Evolutionary conservation across 2,113 vertebrate genomes (phyloP), one percentile per base, ranked within the genome.

Genomic region (Pygoscelis antarcticus): DNA sequence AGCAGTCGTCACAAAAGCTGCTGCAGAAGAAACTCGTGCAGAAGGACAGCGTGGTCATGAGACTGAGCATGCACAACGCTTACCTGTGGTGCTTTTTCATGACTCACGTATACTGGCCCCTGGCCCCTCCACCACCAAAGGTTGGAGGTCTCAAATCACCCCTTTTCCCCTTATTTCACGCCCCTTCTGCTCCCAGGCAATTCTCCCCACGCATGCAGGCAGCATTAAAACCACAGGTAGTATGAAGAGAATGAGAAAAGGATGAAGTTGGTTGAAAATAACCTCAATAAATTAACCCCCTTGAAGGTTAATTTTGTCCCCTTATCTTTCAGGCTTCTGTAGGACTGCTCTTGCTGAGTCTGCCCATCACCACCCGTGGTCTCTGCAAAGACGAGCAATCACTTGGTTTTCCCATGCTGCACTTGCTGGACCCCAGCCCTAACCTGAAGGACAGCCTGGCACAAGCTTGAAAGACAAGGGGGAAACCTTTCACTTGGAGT

Each of bases 61-160:
- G 44, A 16, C 32, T 0, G 0, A 79, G 38, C 0, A 1, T 17
- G 42, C 18, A 12, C 40, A 3, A 9, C 0, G 17, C 26, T 62
- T 9, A 6, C 5, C 57, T 49, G 60, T 5, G 0, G 36, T 2
- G 54, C 12, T 46, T 13, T 8, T 32, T 30, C 29, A 0, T 3
- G n/a, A 22, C 57, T 47, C 57, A 27, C 27, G 15, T 12, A 10
- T 46, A 7, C 10, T 3, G 42, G 44, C 10, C 21, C 38, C 42
- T 44, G 51, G 10, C 38, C 78, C 14, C 16, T 62, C 20, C 26
- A 23, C 38, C 61, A 16, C 15, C 22, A 32, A 55, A 40, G 42
- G 23, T 38, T 40, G n/a, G 20, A 74, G 21, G 34, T 18, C 47
- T 51, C 66, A 34, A 2, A 38, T 42, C 54, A 52, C 13, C 6